Percentiles rank a stretch among this genome's conserved stretches.
Conservation (phyloP, 2,797 vertebrate species). For the Spinibarbus caldwelli region DNA sequence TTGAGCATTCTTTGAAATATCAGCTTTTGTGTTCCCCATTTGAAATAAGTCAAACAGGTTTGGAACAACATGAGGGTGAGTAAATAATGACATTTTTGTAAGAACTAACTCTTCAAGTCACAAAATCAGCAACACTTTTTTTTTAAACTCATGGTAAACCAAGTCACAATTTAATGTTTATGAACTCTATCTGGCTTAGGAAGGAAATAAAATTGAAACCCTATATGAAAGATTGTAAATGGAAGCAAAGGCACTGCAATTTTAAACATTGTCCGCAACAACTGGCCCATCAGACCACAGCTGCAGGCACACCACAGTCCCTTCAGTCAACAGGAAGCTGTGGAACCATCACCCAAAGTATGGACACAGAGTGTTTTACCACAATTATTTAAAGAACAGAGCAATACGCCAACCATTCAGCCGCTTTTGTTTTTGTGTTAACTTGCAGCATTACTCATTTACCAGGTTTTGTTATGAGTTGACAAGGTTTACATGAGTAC, state of each 20-base stretch:
- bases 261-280: constrained; percentile 32
- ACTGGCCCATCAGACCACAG: constrained; percentile 24
- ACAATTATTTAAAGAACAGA: background rate
- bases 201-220: background rate
- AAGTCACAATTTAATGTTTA: background rate
- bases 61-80: background rate
- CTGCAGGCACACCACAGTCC: background rate
- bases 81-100: background rate
- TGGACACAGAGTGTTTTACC: constrained; percentile 30
- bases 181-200: background rate
- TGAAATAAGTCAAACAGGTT: background rate
- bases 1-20: background rate
- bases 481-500: background rate
- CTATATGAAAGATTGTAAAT: constrained; percentile 2
- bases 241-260: constrained; percentile 29
- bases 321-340: constrained; percentile 2
- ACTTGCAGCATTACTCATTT: background rate
- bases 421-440: background rate
- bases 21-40: background rate
- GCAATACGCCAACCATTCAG: background rate
- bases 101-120: background rate
- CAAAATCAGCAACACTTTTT: background rate
- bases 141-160: background rate
- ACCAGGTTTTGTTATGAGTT: constrained; percentile 13
- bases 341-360: constrained; percentile 40